Base-by-base conservation (phyloP, 2,888 invertebrate species). In the Vanessa cardui region DNA sequence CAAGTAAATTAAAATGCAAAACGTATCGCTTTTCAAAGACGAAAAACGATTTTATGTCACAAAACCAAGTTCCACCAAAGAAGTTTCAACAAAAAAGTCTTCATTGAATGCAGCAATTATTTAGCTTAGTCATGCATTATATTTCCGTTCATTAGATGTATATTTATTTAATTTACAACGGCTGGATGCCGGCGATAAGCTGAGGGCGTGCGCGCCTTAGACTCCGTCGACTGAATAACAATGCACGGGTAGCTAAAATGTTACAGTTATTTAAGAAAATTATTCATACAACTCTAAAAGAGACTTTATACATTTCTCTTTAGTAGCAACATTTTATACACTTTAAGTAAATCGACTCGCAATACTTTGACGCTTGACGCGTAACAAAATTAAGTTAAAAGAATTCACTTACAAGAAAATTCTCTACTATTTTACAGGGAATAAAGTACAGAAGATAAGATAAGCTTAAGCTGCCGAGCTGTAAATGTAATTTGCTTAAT, bases 161-260 rank as follows among this genome's bases (percentile, higher is more conserved):
- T 91, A 91, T 92, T 92, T 92, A 92, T 92, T 92, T 92, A 91
- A 92, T 92, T 92, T 91, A 90, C 90, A 89, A 86, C 86, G 90
- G 86, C 91, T 92, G 92, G 86, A 87, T 84, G 83, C 81, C 78
- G 84, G 83, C 90, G 92, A 92, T 92, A 92, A 92, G 92, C 91
- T 85, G 80, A 76, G 86, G 82, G 91, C 90, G 91, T 88, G 91
- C 86, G 87, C 88, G 86, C 78, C 83, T 80, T 79, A 81, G 85
- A 82, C 88, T 81, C 77, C 88, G 87, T 79, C 82, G 82, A 82
- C 89, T 88, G 92, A 92, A 92, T 92, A 92, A 90, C 90, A 92
- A 92, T 92, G 87, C 85, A 84, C 77, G 79, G 80, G 80, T 76
- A 76, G 77, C 86, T 90, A 88, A 90, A 90, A 90, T 83, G 87